Conservation (phyloP, 1,140 invertebrate species). For the Archivesica marissinica region DNA sequence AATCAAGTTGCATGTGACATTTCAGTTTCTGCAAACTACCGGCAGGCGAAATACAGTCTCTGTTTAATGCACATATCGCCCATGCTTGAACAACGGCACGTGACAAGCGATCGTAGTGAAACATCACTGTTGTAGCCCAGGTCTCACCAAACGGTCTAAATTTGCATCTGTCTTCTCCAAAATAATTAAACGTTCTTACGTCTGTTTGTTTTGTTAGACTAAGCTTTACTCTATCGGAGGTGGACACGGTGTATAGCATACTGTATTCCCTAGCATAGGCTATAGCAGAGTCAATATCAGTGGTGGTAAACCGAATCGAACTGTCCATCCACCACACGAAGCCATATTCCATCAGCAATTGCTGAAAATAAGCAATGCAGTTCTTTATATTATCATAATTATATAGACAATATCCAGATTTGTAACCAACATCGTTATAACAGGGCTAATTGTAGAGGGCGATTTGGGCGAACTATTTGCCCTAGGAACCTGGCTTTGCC, state of each 20-base stretch:
- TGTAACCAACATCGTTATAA: too few species aligned
- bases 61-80: slow-evolving; percentile 46
- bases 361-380: slow-evolving; percentile 10
- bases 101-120: slow-evolving; percentile 41
- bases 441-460: too few species aligned
- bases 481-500: too few species aligned
- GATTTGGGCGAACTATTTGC: too few species aligned
- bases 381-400: too few species aligned
- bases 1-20: not conserved
- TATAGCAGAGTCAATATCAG: slow-evolving; percentile 38
- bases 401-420: too few species aligned
- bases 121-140: slow-evolving; percentile 45
- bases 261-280: slow-evolving; percentile 23
- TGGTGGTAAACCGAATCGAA: slow-evolving; percentile 39
- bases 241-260: slow-evolving; percentile 27
- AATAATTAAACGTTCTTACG: slow-evolving; percentile 34
- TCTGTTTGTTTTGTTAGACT: slow-evolving; percentile 55
- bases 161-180: slow-evolving; percentile 54
- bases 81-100: slow-evolving; percentile 41
- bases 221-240: slow-evolving; percentile 7
- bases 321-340: slow-evolving; percentile 64
- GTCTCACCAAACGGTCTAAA: slow-evolving; percentile 53
- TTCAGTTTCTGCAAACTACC: slow-evolving; percentile 18
- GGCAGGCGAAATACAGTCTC: slow-evolving; percentile 46
- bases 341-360: slow-evolving; percentile 50